phyloP scores from a whole-genome alignment of 2,888 invertebrate genomes.

The Zaprionus lineosus region DNA sequence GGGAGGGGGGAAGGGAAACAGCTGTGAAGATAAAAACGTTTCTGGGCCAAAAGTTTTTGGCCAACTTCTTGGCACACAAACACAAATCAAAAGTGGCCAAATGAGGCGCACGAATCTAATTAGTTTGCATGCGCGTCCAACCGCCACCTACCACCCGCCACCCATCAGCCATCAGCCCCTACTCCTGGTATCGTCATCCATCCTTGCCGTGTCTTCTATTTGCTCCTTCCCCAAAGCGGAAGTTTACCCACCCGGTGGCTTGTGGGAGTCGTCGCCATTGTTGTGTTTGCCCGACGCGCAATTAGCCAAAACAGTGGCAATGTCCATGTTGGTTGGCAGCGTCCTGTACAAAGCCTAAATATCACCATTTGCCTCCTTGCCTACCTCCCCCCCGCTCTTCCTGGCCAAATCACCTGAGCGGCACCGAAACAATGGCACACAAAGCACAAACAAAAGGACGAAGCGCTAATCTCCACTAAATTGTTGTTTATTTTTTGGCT shows the following conservation, averaged over 20 bases:
- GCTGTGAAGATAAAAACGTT: constrained; percentile 48
- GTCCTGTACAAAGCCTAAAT: constrained; percentile 68
- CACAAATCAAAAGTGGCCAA: constrained; percentile 69
- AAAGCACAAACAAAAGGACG: constrained; percentile 62
- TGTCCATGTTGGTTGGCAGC: constrained; percentile 44
- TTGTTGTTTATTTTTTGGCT: constrained; percentile 78
- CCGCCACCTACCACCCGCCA: not conserved
- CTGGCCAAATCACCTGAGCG: constrained; percentile 13
- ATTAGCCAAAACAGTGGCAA: constrained; percentile 70
- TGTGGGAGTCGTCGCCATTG: constrained; percentile 43
- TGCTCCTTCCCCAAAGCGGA: constrained; percentile 56
- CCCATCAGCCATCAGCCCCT: not conserved
- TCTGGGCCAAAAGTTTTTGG: constrained; percentile 42
- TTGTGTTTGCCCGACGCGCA: constrained; percentile 57
- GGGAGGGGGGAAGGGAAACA: constrained; percentile 28
- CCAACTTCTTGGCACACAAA: constrained; percentile 45
- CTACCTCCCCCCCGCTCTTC: not conserved
- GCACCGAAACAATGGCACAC: constrained; percentile 59
- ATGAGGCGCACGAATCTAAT: constrained; percentile 73
- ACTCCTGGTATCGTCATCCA: not conserved
- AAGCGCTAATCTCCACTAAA: constrained; percentile 72
- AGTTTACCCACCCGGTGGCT: constrained; percentile 49
- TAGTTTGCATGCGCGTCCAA: constrained; percentile 59
- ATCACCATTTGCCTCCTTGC: no score
- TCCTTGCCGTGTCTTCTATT: no score